Evolutionary conservation across 2,797 vertebrate genomes (phyloP).

Genomic region (Anableps anableps): DNA sequence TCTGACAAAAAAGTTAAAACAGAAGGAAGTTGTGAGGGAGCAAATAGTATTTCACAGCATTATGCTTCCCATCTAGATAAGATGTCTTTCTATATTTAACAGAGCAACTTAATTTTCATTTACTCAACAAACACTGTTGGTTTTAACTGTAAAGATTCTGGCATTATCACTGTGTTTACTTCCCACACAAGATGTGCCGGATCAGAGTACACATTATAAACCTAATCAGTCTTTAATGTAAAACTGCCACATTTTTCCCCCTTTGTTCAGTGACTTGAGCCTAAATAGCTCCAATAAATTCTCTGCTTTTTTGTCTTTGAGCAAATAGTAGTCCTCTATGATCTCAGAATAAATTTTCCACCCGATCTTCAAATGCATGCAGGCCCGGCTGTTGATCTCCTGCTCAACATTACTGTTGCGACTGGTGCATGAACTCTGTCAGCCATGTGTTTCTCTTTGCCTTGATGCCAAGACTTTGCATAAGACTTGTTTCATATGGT

Average conservation of each 20-base stretch:
- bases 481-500: neutral
- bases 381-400: neutral
- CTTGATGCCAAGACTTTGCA: neutral
- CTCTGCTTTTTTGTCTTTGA: conserved; percentile 12
- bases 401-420: neutral
- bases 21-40: neutral
- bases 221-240: conserved; percentile 39
- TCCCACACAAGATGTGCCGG: conserved; percentile 19
- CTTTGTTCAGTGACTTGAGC: conserved; percentile 35
- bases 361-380: neutral
- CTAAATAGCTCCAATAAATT: conserved; percentile 11
- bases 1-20: neutral
- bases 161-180: conserved; percentile 45
- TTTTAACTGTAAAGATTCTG: conserved; percentile 49
- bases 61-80: neutral
- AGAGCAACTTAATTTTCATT: conserved; percentile 54
- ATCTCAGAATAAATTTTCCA: neutral
- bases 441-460: neutral
- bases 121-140: conserved; percentile 37
- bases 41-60: neutral
- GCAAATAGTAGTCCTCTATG: conserved; percentile 23
- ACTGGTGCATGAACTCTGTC: conserved; percentile 1
- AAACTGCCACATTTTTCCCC: conserved; percentile 24
- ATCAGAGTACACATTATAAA: conserved; percentile 40
- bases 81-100: conserved; percentile 18